A percentile compares a stretch with the other conserved stretches of the same genome.
Conservation (phyloP, 2,888 invertebrate species). For the Serrognathus titanus region DNA sequence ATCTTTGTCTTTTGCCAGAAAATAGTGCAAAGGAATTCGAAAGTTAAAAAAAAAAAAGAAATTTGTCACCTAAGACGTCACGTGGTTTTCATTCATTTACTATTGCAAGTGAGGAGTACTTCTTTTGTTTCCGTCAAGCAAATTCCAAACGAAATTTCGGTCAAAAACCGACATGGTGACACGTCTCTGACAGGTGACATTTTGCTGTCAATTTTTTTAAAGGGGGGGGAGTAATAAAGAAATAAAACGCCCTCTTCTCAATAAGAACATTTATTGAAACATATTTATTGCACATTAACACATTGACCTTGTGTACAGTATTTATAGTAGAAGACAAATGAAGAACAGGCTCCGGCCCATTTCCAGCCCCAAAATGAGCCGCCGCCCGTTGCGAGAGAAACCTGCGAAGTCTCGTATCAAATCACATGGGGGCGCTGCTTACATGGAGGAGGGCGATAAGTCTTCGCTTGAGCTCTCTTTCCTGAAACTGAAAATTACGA, state of each 20-base stretch:
- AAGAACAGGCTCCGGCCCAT: conserved; percentile 23
- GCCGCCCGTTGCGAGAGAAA: conserved; percentile 3
- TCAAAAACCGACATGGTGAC: too few relatives aligned
- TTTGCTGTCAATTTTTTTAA: too few relatives aligned
- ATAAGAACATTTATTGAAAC: conserved; percentile 23
- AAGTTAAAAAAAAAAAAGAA: too few relatives aligned
- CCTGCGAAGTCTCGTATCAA: conserved; percentile 2
- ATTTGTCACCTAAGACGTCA: too few relatives aligned
- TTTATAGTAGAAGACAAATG: conserved; percentile 23
- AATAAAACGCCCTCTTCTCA: conserved; percentile 6
- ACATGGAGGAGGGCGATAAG: conserved; percentile 28
- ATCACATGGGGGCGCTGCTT: conserved; percentile 22
- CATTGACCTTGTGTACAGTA: conserved; percentile 28
- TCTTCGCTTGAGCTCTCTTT: conserved; percentile 29
- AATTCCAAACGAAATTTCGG: too few relatives aligned
- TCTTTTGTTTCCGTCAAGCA: too few relatives aligned
- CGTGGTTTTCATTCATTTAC: too few relatives aligned
- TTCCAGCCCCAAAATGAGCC: conserved; percentile 37
- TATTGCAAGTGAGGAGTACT: too few relatives aligned
- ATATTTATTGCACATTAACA: conserved; percentile 37
- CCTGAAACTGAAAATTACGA: conserved; percentile 27
- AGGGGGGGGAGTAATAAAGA: neutral
- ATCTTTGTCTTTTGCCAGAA: too few relatives aligned
- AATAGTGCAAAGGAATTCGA: too few relatives aligned
- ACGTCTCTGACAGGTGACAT: too few relatives aligned